Base-by-base conservation (phyloP, 1,140 invertebrate genomes). In the Paraescarpia echinospica region DNA sequence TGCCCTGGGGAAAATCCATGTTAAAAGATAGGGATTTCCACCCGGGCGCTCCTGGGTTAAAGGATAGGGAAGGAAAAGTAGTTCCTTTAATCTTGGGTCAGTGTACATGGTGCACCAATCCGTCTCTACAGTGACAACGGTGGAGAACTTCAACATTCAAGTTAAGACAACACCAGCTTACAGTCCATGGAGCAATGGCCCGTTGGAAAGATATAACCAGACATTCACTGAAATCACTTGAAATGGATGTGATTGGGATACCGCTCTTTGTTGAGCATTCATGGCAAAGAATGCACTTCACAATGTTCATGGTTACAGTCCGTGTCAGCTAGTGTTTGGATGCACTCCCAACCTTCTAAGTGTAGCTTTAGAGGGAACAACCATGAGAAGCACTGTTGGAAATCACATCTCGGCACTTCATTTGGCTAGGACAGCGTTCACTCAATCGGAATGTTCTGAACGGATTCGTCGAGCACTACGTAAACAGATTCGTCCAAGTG, bases 131-230 rank as follows among this genome's bases (percentile, higher is more conserved):
- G 41, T 48, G 41, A 48, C 14, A 48, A 48, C 41, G 41, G 14
- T 48, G 41, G 93, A 93, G 88, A 93, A 93, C 35, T 94, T 93
- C 41, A 93, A 93, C 89, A 94, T 93, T 77, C 92, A 93, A 92
- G 92, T 93, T n/a, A 92, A 91, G 48, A 93, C 93, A 6, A 93
- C 94, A 34, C 91, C 93, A 89, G 93, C 92, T 22, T 94, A 92
- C 90, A 93, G 89, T 90, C 94, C 93, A 35, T 94, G 93, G 92
- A 92, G 77, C 51, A 94, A 94, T 93, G 93, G 93, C 22, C 35
- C 92, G n/a, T 91, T 93, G 5, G 93, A 94, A 51, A 93, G 92
- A 34, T 91, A 94, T 89, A 93, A 94, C 89, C 91, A 90, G 91
- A 93, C 92, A 34, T 41, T 94, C 9, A 92, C 93, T 34, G 90